Conservation (phyloP, 2,888 invertebrate genomes). For the Drosophila parthenogenetica region DNA sequence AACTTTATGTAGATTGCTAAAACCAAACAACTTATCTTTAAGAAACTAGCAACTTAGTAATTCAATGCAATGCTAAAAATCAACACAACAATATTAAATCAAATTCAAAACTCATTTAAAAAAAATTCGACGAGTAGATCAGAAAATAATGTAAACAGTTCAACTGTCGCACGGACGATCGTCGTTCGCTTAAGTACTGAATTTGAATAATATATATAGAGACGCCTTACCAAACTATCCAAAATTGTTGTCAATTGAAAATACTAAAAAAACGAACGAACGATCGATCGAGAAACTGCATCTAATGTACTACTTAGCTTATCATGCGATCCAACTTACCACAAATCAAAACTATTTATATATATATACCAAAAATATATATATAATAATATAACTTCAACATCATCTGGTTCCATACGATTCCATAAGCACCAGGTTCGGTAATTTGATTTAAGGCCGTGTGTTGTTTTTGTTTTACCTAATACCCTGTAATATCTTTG, state of each 20-base stretch:
- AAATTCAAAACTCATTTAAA: constrained; percentile 48
- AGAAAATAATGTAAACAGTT: constrained; percentile 53
- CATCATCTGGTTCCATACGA: constrained; percentile 74
- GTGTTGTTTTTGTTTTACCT: constrained; percentile 46
- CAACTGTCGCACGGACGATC: constrained; percentile 66
- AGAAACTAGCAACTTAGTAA: constrained; percentile 70
- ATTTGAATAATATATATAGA: constrained; percentile 37
- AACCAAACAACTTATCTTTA: constrained; percentile 57
- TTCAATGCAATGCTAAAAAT: constrained; percentile 62
- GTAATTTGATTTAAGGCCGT: constrained; percentile 65
- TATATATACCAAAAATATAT: constrained; percentile 17
- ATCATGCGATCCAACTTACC: constrained; percentile 63
- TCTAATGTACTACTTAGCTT: constrained; percentile 57
- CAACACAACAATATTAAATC: constrained; percentile 42
- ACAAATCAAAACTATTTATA: constrained; percentile 36
- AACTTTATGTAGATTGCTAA: constrained; percentile 85
- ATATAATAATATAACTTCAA: constrained; percentile 49
- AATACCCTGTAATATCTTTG: constrained; percentile 26
- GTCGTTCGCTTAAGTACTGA: constrained; percentile 66
- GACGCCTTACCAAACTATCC: constrained; percentile 53
- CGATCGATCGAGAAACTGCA: constrained; percentile 61
- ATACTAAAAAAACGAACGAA: constrained; percentile 14
- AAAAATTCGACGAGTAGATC: constrained; percentile 60
- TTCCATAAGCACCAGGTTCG: constrained; percentile 71
- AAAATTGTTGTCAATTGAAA: constrained; percentile 36